Percentiles rank a stretch among this genome's conserved stretches.
Conservation (phyloP, 2,113 vertebrate species). For the Psammodynastes pulverulentus region DNA sequence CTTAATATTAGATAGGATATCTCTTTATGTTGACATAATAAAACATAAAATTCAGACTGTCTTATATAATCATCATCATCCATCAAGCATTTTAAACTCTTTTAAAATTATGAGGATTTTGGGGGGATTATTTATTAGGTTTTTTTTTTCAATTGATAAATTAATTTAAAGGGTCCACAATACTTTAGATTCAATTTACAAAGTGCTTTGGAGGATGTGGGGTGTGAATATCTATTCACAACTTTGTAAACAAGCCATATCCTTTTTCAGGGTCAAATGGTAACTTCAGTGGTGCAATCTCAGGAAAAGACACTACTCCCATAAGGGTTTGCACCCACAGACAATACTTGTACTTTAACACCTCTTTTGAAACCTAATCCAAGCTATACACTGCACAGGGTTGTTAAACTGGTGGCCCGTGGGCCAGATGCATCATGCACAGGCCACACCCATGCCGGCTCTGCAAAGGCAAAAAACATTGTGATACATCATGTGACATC, state of each 20-base stretch:
- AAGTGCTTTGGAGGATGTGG: not conserved
- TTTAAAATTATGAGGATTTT: conserved; percentile 3
- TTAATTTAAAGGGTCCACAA: not conserved
- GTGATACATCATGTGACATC: too few relatives aligned
- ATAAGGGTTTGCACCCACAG: not conserved
- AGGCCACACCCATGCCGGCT: too few relatives aligned
- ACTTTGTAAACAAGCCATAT: not conserved
- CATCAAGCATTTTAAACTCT: not conserved
- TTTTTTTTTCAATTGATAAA: not conserved
- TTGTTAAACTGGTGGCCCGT: too few relatives aligned
- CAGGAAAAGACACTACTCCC: not conserved
- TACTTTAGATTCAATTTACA: not conserved
- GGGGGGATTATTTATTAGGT: rapidly evolving
- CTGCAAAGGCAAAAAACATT: too few relatives aligned
- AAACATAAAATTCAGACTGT: not conserved
- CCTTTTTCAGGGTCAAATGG: not conserved
- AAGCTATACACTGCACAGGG: not conserved
- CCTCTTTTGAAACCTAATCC: not conserved
- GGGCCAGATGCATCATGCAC: too few relatives aligned
- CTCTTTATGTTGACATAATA: conserved; percentile 35
- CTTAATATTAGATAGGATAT: conserved; percentile 39
- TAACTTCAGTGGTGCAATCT: not conserved
- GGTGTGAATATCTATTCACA: not conserved
- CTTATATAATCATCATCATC: not conserved
- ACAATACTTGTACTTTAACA: not conserved